Base-by-base conservation (phyloP, 2,888 invertebrate genomes). In the Gortyna flavago region DNA sequence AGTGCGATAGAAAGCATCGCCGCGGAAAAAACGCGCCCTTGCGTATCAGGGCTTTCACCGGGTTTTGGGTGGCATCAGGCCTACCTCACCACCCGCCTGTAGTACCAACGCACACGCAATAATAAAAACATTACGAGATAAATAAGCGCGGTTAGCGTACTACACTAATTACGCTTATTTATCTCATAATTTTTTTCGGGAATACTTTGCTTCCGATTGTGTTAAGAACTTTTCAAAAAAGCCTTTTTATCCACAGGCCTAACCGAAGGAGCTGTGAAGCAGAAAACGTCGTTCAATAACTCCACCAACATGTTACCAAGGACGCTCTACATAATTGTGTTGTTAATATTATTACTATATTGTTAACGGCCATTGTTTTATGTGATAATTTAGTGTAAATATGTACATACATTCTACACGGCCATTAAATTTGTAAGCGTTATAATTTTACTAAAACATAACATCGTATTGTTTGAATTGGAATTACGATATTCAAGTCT, bases 221-320 rank as follows among this genome's bases (percentile, higher is more conserved):
- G 13, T 16, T 7, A 67, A 44, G 0, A 35, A 35, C 9, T 48
- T 29, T 0, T 48, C 29, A 44, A 44, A 65, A 35, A 9, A 4
- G 0, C 2, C 0, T 65, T 59, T 51, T 0, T 32, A n/a, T 66
- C 66, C 54, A 18, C 88, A 88, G 88, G 88, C 72, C 89, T 88
- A 5, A 89, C 86, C 0, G 88, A 88, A 80, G 88, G 88, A 54
- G 84, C 87, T 1, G 81, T 88, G 18, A 89, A 88, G 67, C 89
- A 87, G 61, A 87, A 85, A 75, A n/a, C 87, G 6, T 48, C 77
- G 11, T 83, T 77, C 68, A 85, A 78, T 41, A 79, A 44, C 21
- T 79, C 83, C 29, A 62, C 57, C 41, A 59, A 68, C 9, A 3
- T 48, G 21, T 64, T 79, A 41, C 41, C 73, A 68, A 81, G 79